Conservation (phyloP, 2,797 vertebrate genomes). For the Epinephelus coioides region DNA sequence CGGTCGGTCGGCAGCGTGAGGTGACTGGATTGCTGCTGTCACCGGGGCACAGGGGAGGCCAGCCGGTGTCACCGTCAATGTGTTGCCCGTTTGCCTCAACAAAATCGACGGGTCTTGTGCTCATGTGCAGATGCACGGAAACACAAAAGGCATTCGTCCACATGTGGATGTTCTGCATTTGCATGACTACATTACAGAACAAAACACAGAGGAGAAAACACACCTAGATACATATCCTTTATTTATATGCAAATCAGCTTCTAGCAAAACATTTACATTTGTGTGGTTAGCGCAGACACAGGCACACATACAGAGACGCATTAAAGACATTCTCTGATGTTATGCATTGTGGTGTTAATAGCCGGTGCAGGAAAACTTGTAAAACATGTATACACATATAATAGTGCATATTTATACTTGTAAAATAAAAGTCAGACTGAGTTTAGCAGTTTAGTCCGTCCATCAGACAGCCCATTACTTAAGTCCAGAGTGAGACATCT, state of each 20-base stretch:
- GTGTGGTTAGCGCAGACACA: not conserved
- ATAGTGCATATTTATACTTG: not conserved
- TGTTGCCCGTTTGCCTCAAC: not conserved
- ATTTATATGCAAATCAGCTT: slow-evolving; percentile 37
- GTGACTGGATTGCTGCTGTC: slow-evolving; percentile 21
- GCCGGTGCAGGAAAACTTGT: not conserved
- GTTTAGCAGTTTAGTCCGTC: no score
- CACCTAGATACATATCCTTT: not conserved
- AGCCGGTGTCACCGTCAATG: not conserved
- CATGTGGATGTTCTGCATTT: not conserved
- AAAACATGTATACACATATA: not conserved
- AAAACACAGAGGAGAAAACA: not conserved
- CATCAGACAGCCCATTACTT: not conserved
- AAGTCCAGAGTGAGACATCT: no score
- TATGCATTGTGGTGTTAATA: not conserved
- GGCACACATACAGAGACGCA: fast-evolving
- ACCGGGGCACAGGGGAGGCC: slow-evolving; percentile 6
- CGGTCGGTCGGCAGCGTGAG: not conserved
- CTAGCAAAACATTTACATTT: slow-evolving; percentile 9
- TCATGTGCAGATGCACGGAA: not conserved
- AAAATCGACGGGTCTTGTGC: slow-evolving; percentile 4
- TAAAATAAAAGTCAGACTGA: not conserved
- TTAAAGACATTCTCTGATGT: not conserved
- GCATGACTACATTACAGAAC: not conserved
- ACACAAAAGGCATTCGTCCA: not conserved